Evolutionary conservation across 2,113 vertebrate species (phyloP), one percentile per base, ranked within the genome.

Genomic region (Climacteris rufus): DNA sequence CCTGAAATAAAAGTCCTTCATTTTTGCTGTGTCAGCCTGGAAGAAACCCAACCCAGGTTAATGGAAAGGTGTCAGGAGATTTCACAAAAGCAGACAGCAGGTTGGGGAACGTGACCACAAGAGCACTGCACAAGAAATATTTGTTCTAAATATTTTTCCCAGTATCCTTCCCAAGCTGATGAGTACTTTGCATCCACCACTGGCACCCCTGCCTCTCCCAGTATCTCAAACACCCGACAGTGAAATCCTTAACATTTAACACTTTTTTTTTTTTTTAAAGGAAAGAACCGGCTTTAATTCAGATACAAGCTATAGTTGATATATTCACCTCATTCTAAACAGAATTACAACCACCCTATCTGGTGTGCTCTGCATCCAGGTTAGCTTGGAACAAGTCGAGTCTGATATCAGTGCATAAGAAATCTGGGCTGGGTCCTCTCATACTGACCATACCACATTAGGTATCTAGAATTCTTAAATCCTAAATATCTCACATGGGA

Each of bases 71-170:
- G 15, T 47, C 33, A 68, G 39, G 37, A 88, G 39, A 52, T 23
- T 68, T 63, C 42, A 40, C 0, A 0, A 45, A 30, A 71, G 19
- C 28, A 83, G 39, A 75, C 16, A 30, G 5, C 45, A 11, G 0
- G 3, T 5, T 74, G 56, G 31, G 15, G 24, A 45, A 28, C 0
- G 3, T 37, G 54, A 49, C 10, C 3, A 1, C 24, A 61, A 56
- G 27, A 84, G 3, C 24, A 69, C 31, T 68, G 21, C 30, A 18
- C 30, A 66, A 56, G 49, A 69, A 64, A 13, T 7, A 11, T 15
- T 82, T 60, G 6, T 16, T 84, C 49, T 37, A 8, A 39, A 13
- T 50, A 6, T 25, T 70, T 87, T 87, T 81, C 18, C 21, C 30
- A 53, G 5, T 42, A 27, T 30, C n/a, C 9, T 42, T 77, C 49